Conservation (phyloP, 2,113 vertebrate species). For the Malurus cyaneus region DNA sequence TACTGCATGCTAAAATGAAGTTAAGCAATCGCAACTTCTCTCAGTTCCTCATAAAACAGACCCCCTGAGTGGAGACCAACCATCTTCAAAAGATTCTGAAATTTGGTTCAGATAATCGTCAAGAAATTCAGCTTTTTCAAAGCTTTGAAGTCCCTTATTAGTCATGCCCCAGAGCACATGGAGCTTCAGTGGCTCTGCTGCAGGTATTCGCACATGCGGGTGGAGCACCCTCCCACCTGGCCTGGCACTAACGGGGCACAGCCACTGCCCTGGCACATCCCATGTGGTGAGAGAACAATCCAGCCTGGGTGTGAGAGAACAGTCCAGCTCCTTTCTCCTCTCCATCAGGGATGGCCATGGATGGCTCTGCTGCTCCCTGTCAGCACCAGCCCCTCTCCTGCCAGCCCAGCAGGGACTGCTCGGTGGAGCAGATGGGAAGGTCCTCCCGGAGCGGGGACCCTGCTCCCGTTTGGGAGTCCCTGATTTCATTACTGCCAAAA, state of each 20-base stretch:
- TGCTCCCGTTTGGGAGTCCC: fast-evolving
- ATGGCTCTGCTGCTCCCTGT: neutral
- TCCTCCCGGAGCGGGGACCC: fast-evolving
- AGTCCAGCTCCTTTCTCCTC: fast-evolving
- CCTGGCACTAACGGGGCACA: neutral
- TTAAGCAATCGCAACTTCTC: neutral
- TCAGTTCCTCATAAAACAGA: neutral
- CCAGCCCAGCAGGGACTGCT: neutral
- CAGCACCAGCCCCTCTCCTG: fast-evolving
- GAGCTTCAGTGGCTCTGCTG: neutral
- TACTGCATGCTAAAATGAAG: neutral
- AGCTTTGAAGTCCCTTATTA: constrained; percentile 34
- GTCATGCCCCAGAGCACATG: neutral
- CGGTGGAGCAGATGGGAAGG: neutral
- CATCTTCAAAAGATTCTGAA: constrained; percentile 36
- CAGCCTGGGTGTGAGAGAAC: fast-evolving
- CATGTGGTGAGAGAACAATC: neutral
- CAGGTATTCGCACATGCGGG: fast-evolving
- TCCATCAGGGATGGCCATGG: fast-evolving
- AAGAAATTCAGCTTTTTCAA: neutral
- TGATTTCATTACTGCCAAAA: neutral
- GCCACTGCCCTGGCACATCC: fast-evolving
- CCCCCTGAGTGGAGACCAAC: neutral
- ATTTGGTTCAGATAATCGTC: neutral
- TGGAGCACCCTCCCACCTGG: neutral